phyloP scores from a whole-genome alignment of 2,113 vertebrate species.

The Rhabdornis inornatus region DNA sequence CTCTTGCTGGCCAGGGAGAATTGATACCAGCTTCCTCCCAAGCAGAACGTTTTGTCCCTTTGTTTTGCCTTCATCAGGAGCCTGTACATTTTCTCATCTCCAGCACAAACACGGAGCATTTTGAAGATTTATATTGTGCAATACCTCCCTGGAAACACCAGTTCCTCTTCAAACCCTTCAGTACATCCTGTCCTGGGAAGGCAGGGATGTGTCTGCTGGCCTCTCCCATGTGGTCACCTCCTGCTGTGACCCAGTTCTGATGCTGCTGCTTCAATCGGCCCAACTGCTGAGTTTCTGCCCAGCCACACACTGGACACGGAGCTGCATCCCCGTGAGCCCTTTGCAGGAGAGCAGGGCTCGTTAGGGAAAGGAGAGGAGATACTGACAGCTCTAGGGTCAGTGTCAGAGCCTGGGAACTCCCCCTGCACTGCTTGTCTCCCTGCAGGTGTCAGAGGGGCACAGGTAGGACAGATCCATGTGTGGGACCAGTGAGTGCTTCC shows the following conservation, averaged over 20 bases:
- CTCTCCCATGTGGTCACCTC: neutral
- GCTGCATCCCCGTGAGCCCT: neutral
- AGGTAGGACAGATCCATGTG: neutral
- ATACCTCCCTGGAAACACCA: neutral
- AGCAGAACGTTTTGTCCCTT: neutral
- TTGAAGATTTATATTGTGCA: neutral
- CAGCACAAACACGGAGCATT: neutral
- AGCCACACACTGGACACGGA: fast-evolving
- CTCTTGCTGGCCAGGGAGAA: neutral
- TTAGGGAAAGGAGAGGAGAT: neutral
- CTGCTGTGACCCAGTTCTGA: neutral
- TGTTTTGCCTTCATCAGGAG: neutral
- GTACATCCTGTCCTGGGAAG: neutral
- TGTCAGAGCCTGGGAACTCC: neutral
- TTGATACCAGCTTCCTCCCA: neutral
- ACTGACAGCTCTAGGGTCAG: neutral
- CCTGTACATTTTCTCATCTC: neutral
- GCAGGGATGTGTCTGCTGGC: neutral
- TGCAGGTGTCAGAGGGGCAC: neutral
- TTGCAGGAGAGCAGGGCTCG: neutral
- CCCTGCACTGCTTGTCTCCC: neutral
- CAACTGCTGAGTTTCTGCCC: neutral
- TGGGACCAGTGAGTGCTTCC: neutral
- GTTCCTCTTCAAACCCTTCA: neutral
- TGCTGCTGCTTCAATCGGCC: neutral